Base-by-base conservation (phyloP, 1,140 invertebrate genomes). In the Achroia grisella region DNA sequence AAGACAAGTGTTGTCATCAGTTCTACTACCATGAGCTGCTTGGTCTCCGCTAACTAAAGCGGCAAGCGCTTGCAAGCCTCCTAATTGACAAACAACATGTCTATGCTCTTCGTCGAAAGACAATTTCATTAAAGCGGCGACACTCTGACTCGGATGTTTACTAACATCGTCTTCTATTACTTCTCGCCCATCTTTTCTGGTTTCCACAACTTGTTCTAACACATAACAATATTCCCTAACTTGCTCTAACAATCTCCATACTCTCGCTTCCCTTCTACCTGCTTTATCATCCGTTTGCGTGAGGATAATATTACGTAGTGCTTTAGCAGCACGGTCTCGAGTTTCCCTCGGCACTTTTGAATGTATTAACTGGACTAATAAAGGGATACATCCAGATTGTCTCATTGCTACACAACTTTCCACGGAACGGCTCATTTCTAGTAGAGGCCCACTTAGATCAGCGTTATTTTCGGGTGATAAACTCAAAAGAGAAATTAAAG, bases 21-120 rank as follows among this genome's bases (percentile, higher is more conserved):
- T 90, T 32, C 91, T 91, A 64, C 91, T 93, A 1, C 94, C 94
- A 64, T 97, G 94, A 0, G 91, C 89, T 30, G 91, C 89, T 71
- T 97, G 93, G 81, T 98, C 97, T 36, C 93, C 90, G 66, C 96
- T 93, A 14, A 97, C 93, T 10, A 98, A 86, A 44, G 95, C 93
- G 0, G 97, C 95, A 13, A 98, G 91, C 0, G 95, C 93, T 66
- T 98, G 95, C 9, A 98, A 88, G 0, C 95, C 96, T 27, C 97
- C 97, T 30, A 99, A 81, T 56, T 95, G 93, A 73, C 96, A 98
- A 88, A 99, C 98, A 1, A 96, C 95, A 76, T 96, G 93, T 4
- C 97, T 88, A 77, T 98, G 96, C 53, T 97, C 95, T 74, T 98
- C 96, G 72, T 98, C 97, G 83, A 98, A 98, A 0, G 97, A 98